Evolutionary conservation across 2,888 invertebrate species (phyloP), one percentile per base, ranked within the genome.

Genomic region (Nowickia ferox): DNA sequence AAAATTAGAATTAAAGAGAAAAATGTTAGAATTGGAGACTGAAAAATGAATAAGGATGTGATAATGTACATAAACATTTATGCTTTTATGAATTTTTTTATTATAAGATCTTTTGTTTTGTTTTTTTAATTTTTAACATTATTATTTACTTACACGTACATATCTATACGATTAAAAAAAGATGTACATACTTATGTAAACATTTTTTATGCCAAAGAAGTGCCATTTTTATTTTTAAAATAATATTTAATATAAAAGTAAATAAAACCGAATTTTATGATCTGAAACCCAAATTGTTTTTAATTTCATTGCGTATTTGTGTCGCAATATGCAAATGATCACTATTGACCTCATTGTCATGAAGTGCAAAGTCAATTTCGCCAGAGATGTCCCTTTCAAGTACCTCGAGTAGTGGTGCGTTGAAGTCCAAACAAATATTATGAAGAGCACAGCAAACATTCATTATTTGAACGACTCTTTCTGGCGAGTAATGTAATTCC

Each of bases 361-460:
- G 17, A 22, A 55, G 10, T 55, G 5, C 55, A 17, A 55, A 55
- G 8, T 55, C 22, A 55, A 55, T 17, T 55, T 55, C 55, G 55
- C 55, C 55, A 55, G 55, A 55, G 55, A 55, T 55, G 55, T n/a
- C n/a, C n/a, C n/a, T n/a, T n/a, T 55, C 55, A 55, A 15, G 55
- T 55, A 55, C 22, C 55, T 55, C 17, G 55, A 55, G 19, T 55
- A 22, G 55, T 55, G 55, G 55, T 55, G 55, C 69, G 40, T 69
- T 69, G 61, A 71, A 51, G 65, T n/a, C n/a, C n/a, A n/a, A n/a
- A n/a, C n/a, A n/a, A n/a, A n/a, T n/a, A n/a, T n/a, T n/a, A n/a
- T n/a, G n/a, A n/a, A n/a, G n/a, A n/a, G n/a, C n/a, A n/a, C n/a
- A 74, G 59, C 72, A 78, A 59, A 66, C 59, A 59, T 66, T 84